Conservation (phyloP, 2,113 vertebrate species). For the Microcebus griseorufus region DNA sequence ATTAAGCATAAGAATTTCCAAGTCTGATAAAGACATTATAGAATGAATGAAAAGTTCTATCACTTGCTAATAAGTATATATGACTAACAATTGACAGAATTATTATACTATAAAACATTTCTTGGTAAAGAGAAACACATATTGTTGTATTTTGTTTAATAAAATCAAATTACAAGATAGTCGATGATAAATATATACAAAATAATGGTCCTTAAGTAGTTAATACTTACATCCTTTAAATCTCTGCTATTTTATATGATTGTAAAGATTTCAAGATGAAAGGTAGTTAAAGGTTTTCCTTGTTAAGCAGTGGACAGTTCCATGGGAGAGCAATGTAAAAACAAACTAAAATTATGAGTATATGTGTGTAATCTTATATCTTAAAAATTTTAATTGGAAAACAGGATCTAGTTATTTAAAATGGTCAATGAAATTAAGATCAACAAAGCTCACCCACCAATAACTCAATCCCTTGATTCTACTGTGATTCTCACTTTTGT, state of each 20-base stretch:
- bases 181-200: constrained; percentile 40
- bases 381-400: background rate
- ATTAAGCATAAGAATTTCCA: constrained; percentile 41
- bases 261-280: constrained; percentile 30
- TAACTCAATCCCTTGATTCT: background rate
- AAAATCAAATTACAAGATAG: constrained; percentile 30
- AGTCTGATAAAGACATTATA: constrained; percentile 19
- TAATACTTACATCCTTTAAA: constrained; percentile 26
- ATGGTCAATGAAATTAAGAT: constrained; percentile 14
- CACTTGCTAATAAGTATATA: constrained; percentile 30
- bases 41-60: background rate
- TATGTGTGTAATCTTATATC: background rate
- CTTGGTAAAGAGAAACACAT: constrained; percentile 21
- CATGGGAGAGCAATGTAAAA: background rate
- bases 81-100: background rate
- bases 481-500: background rate
- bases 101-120: constrained; percentile 14
- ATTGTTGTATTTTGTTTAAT: constrained; percentile 38
- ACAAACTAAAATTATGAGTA: constrained; percentile 25
- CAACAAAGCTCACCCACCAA: background rate
- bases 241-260: constrained; percentile 20
- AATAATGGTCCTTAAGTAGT: background rate
- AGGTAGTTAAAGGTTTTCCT: background rate
- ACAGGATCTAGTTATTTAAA: constrained; percentile 19
- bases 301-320: background rate